These are phyloP conservation scores for Conops quadrifasciatus DNA, from an alignment of 2,888 invertebrate genomes.

Conservation along the genomic window DNA sequence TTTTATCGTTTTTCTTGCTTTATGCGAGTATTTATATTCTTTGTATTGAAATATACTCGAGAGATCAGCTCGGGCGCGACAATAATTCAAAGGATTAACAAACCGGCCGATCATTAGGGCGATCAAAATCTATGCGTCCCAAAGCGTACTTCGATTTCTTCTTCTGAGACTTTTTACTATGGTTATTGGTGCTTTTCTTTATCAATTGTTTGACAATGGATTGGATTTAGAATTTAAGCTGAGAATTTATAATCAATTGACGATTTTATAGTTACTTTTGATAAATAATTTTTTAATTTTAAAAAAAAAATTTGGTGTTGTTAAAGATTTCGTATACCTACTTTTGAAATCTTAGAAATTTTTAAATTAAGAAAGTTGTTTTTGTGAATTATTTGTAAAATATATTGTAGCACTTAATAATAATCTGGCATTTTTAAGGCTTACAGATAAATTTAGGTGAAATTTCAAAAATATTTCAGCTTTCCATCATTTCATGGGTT, in stretches of 20 bases:
- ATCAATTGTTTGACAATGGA: background rate
- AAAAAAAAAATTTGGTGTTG: background rate
- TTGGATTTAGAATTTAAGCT: background rate
- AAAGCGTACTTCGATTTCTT: background rate
- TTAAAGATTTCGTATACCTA: background rate
- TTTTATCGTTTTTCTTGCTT: background rate
- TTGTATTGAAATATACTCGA: background rate
- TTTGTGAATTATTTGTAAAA: no score
- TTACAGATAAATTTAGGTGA: no score
- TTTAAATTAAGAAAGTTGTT: no score
- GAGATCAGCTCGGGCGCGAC: background rate
- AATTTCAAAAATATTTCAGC: no score
- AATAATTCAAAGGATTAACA: conserved; percentile 11
- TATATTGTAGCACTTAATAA: no score
- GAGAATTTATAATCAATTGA: background rate
- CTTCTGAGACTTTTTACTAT: background rate
- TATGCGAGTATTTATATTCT: background rate
- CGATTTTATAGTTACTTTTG: no score
- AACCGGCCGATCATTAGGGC: background rate
- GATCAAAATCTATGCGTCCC: background rate
- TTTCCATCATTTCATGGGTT: no score
- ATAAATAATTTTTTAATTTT: no score
- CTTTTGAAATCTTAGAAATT: no score
- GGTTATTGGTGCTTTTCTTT: background rate
- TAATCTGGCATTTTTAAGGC: no score